Percentiles rank a stretch among this genome's conserved stretches.
These are phyloP conservation scores for Campylomormyrus numenius DNA, from an alignment of 2,113 vertebrate species.

Conservation along the genomic window DNA sequence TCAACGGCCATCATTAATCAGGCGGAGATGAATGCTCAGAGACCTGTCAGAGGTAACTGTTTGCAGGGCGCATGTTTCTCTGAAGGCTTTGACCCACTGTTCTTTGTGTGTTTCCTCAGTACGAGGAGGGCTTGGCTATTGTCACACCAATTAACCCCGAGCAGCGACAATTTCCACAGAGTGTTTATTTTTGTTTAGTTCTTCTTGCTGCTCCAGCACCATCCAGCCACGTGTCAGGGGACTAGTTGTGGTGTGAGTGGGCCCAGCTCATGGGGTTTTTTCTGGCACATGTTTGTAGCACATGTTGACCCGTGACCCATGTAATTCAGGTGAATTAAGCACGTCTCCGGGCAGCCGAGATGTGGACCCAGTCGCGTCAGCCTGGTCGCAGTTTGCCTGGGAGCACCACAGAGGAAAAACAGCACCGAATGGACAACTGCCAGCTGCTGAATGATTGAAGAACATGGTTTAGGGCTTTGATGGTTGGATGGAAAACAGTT, in stretches of 20 bases:
- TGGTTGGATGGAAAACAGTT: not conserved
- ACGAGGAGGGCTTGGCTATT: not conserved
- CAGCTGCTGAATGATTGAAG: not conserved
- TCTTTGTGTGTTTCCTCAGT: not conserved
- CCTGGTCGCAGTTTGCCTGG: not conserved
- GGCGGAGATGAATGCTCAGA: conserved; percentile 3
- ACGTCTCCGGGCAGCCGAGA: not conserved
- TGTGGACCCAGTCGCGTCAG: not conserved
- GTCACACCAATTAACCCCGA: not conserved
- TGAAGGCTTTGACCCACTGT: not conserved
- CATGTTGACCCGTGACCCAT: not conserved
- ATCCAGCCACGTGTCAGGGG: not conserved
- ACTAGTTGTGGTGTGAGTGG: not conserved
- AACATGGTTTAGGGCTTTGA: not conserved
- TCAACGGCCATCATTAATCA: conserved; percentile 24
- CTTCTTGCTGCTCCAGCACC: not conserved
- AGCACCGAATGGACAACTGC: not conserved
- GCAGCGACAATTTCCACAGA: not conserved
- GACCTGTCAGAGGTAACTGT: conserved; percentile 15
- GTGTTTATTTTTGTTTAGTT: conserved; percentile 1
- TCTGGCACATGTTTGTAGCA: not conserved
- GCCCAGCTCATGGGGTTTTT: not conserved
- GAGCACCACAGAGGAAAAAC: not conserved
- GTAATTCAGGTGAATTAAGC: not conserved
- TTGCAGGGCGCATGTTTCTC: conserved; percentile 10